Evolutionary conservation across 2,113 vertebrate genomes (phyloP).

Genomic region (Halcyon senegalensis): DNA sequence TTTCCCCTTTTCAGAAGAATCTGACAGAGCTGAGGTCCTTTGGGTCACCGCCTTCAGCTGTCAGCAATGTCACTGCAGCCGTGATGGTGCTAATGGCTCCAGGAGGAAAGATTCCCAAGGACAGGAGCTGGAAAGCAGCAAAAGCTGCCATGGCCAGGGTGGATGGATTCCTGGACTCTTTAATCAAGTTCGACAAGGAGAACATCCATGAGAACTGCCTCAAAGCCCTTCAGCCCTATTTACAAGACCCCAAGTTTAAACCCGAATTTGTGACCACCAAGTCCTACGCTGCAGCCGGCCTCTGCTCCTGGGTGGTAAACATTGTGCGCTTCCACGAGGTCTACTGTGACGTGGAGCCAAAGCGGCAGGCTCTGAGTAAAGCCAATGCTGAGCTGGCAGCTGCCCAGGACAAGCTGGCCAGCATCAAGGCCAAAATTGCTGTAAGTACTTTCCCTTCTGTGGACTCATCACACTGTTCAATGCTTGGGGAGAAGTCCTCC

Average conservation of each 20-base stretch:
- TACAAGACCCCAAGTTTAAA: constrained; percentile 88
- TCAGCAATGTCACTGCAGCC: constrained; percentile 90
- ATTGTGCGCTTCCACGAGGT: constrained; percentile 87
- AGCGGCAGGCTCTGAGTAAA: constrained; percentile 86
- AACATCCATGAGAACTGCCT: constrained; percentile 92
- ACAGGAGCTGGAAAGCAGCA: constrained; percentile 94
- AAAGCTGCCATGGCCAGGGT: constrained; percentile 90
- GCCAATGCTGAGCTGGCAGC: constrained; percentile 86
- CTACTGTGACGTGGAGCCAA: constrained; percentile 93
- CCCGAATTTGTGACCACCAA: constrained; percentile 89
- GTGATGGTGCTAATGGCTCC: constrained; percentile 92
- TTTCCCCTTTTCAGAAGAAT: constrained; percentile 83
- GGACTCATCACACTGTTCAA: rapidly evolving
- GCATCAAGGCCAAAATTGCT: constrained; percentile 88
- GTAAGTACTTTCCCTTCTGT: constrained; percentile 77
- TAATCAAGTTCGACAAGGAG: constrained; percentile 91
- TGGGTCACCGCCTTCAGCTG: constrained; percentile 85
- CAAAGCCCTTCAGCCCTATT: constrained; percentile 89
- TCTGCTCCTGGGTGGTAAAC: constrained; percentile 98
- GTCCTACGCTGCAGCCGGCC: constrained; percentile 86
- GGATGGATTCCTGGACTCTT: constrained; percentile 88
- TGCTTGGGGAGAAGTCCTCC: background rate
- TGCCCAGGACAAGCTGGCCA: constrained; percentile 88
- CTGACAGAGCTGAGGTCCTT: constrained; percentile 95
- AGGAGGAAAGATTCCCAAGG: constrained; percentile 86